Evolutionary conservation across 2,113 vertebrate genomes (phyloP).

Genomic region (Sinocyclocheilus grahami): DNA sequence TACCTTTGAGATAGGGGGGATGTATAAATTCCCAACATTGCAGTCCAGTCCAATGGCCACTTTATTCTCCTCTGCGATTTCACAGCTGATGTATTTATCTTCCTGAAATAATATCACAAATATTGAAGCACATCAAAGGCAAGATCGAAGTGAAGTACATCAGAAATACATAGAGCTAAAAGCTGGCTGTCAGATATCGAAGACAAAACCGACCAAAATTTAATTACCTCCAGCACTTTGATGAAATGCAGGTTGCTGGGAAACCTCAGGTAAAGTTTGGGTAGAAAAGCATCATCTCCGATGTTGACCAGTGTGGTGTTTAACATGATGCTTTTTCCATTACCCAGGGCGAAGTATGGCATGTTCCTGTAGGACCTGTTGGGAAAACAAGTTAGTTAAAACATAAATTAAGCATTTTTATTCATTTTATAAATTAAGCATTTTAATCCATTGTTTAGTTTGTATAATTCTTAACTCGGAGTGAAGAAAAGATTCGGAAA

Average conservation of each 20-base stretch:
- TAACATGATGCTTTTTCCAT: slow-evolving; percentile 80
- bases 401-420: slow-evolving; percentile 21
- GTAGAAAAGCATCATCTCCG: slow-evolving; percentile 90
- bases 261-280: slow-evolving; percentile 79
- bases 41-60: slow-evolving; percentile 79
- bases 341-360: slow-evolving; percentile 83
- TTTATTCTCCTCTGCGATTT: slow-evolving; percentile 77
- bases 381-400: slow-evolving; percentile 9
- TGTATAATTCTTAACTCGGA: neutral
- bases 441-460: neutral
- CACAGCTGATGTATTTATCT: slow-evolving; percentile 85
- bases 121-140: neutral
- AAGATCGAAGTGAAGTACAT: neutral
- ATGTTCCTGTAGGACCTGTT: slow-evolving; percentile 80
- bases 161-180: neutral
- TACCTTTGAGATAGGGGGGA: slow-evolving; percentile 85
- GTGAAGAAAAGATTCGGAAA: neutral
- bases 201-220: neutral
- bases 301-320: slow-evolving; percentile 81
- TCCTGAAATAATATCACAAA: slow-evolving; percentile 71
- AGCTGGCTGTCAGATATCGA: neutral
- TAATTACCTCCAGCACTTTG: slow-evolving; percentile 77
- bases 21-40: slow-evolving; percentile 80
- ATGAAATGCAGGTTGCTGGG: slow-evolving; percentile 86
- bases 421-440: neutral